These are phyloP conservation scores for Drosophila barbarae DNA, from an alignment of 2,888 invertebrate genomes.

Conservation along the genomic window DNA sequence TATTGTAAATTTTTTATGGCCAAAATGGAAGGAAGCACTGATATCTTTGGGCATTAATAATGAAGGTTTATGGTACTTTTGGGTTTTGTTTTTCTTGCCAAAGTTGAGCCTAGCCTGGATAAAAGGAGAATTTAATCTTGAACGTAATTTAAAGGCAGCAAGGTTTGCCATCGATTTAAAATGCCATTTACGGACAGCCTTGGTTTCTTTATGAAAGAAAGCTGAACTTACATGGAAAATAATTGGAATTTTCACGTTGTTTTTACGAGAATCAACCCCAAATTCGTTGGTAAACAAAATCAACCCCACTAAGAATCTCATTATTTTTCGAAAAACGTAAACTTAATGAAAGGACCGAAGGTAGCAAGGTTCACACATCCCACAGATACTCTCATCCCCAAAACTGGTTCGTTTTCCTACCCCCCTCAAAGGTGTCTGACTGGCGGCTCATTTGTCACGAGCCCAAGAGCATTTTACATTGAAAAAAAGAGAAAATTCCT, in stretches of 20 bases:
- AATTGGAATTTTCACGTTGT: constrained; percentile 6
- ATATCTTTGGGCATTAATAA: constrained; percentile 37
- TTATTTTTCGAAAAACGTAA: constrained; percentile 38
- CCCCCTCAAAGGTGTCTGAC: constrained; percentile 34
- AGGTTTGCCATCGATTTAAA: constrained; percentile 1
- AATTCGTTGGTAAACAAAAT: constrained; percentile 1
- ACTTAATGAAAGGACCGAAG: constrained; percentile 24
- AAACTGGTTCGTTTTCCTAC: constrained; percentile 9
- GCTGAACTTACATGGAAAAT: neutral
- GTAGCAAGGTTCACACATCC: constrained; percentile 12
- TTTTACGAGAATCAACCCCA: constrained; percentile 21
- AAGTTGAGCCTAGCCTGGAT: neutral
- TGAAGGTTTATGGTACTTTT: constrained; percentile 36
- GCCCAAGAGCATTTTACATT: constrained; percentile 41
- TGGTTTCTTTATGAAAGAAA: neutral
- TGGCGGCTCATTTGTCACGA: constrained; percentile 64
- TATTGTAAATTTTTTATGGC: constrained; percentile 38
- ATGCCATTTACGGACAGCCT: neutral
- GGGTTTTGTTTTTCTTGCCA: constrained; percentile 23
- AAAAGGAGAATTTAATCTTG: neutral
- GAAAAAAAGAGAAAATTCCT: constrained; percentile 31
- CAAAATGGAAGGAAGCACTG: constrained; percentile 9
- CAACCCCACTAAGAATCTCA: constrained; percentile 34
- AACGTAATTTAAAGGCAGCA: neutral
- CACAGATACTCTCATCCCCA: constrained; percentile 1